Evolutionary conservation across 1,140 invertebrate species (phyloP).

Genomic region (Choristoneura fumiferana): DNA sequence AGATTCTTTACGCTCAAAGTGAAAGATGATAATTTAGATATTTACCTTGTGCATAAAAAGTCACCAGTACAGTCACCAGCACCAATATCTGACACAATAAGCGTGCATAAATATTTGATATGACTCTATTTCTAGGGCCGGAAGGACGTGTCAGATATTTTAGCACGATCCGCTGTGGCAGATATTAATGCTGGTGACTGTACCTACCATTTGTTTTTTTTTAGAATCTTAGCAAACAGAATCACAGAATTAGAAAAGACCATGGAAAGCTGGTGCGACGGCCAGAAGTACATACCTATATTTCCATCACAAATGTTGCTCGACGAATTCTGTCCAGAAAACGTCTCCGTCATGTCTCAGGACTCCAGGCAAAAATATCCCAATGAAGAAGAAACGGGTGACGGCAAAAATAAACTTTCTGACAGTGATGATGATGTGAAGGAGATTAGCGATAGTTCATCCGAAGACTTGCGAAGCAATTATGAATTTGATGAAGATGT

Average conservation of each 20-base stretch:
- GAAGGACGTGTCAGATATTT: no score
- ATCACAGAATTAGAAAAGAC: constrained; percentile 74
- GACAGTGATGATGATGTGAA: constrained; percentile 50
- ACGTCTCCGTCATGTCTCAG: constrained; percentile 59
- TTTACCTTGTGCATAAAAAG: no score
- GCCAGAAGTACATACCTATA: constrained; percentile 67
- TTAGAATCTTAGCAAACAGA: constrained; percentile 70
- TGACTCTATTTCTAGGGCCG: no score
- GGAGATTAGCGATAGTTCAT: constrained; percentile 27
- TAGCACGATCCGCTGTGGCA: no score
- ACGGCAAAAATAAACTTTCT: constrained; percentile 39
- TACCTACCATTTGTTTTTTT: no score
- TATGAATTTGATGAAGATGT: constrained; percentile 32
- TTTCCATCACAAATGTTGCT: constrained; percentile 75
- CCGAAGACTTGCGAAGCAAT: constrained; percentile 22
- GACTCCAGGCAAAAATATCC: constrained; percentile 51
- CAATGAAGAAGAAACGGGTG: constrained; percentile 30
- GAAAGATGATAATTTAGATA: no score
- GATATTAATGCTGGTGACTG: no score
- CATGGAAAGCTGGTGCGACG: constrained; percentile 70
- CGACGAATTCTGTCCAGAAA: constrained; percentile 62
- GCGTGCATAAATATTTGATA: no score
- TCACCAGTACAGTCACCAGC: no score
- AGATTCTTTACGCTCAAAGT: no score
- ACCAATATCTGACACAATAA: no score